Base-by-base conservation (phyloP, 2,888 invertebrate genomes). In the Drosophila sordidula region DNA sequence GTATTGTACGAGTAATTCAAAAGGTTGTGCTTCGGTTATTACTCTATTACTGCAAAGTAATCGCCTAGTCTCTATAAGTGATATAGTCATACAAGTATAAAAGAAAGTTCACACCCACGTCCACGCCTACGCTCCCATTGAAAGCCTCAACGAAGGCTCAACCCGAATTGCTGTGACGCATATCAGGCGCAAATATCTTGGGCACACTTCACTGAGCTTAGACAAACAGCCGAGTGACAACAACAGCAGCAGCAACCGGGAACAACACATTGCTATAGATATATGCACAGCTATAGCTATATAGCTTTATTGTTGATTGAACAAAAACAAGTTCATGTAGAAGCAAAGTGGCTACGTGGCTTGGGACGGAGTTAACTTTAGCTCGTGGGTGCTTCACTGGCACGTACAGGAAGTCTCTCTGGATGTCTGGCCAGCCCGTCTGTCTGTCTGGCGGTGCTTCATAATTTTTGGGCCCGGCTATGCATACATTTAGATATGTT, bases 261-360 rank as follows among this genome's bases (percentile, higher is more conserved):
- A 68, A 39, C 49, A 62, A 62, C 25, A 38, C 18, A 61, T 64
- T 42, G 55, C 55, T 55, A 65, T 54, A 64, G 36, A 54, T 61
- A 58, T 44, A 45, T 50, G 51, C 25, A 57, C 42, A 44, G 42
- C 70, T 59, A 39, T 54, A 58, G 55, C 52, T 41, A 41, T 75
- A 75, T 64, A 63, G 70, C 85, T 78, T 75, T 81, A 75, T 84
- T 83, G 82, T 84, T 84, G 87, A 83, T 83, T 83, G 87, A 87
- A 80, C 82, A 84, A 84, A 82, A 83, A 84, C 87, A 78, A 80
- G 70, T 74, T 76, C 47, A 50, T 63, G 47, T 59, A 36, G 70
- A 63, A 49, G 63, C 64, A 52, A 61, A 66, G 70, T 78, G 84
- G 58, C 54, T 82, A 76, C 80, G 80, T 82, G 80, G 76, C 66